Evolutionary conservation across 1,140 invertebrate species (phyloP).

Genomic region (Trichonephila clavata): DNA sequence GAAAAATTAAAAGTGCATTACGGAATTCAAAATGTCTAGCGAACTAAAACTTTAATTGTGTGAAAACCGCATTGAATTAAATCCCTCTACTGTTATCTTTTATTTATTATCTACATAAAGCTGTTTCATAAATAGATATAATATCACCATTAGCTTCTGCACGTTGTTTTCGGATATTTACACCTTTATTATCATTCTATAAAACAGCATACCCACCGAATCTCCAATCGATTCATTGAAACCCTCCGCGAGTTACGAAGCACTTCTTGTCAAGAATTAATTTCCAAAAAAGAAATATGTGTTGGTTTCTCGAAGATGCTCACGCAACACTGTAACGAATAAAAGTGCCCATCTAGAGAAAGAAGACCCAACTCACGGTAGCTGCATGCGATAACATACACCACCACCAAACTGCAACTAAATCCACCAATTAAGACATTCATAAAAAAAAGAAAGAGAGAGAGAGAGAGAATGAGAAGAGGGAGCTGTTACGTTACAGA

Average conservation of each 20-base stretch:
- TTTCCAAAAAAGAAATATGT: background rate
- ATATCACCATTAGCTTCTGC: too few species aligned
- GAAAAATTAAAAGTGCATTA: too few species aligned
- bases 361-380: background rate
- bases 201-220: too few species aligned
- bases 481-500: background rate
- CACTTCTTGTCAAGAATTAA: background rate
- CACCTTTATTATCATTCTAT: too few species aligned
- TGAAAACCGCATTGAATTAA: too few species aligned
- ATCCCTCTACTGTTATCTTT: too few species aligned
- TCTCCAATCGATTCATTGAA: too few species aligned
- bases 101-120: too few species aligned
- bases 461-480: background rate
- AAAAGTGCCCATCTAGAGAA: background rate
- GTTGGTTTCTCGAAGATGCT: background rate
- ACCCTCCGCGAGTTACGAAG: background rate
- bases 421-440: conserved; percentile 34
- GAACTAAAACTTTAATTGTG: too few species aligned
- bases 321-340: background rate
- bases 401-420: conserved; percentile 35
- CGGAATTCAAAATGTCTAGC: too few species aligned
- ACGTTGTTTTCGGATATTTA: too few species aligned
- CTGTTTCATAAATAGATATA: too few species aligned
- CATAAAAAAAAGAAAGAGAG: background rate
- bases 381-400: background rate